Evolutionary conservation across 2,888 invertebrate genomes (phyloP).

Genomic region (Pharmacophagus antenor): DNA sequence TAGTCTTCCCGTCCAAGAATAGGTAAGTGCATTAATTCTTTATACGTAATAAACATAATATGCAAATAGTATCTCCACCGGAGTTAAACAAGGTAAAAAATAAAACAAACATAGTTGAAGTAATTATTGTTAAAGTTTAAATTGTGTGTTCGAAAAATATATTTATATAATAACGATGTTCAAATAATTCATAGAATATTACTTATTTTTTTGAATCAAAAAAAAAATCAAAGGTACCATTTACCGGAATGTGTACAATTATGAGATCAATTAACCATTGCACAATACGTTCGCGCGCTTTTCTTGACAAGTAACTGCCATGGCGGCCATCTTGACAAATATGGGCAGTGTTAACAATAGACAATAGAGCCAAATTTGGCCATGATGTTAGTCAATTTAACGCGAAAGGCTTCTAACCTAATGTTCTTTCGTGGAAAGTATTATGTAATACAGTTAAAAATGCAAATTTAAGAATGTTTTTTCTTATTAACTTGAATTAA

Average conservation of each 20-base stretch:
- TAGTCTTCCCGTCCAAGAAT: no score
- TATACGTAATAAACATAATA: no score
- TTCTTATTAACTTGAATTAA: no score
- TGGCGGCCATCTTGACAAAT: conserved; percentile 28
- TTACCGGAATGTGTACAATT: conserved; percentile 46
- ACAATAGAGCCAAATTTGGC: conserved; percentile 14
- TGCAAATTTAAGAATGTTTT: no score
- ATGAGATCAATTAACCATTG: conserved; percentile 32
- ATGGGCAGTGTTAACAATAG: conserved; percentile 19
- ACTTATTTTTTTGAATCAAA: conserved; percentile 33
- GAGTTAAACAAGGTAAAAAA: no score
- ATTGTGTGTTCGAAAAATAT: no score
- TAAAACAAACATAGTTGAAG: no score
- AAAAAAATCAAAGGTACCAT: conserved; percentile 37
- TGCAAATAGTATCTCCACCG: no score
- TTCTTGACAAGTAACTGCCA: conserved; percentile 25
- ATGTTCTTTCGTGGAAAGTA: no score
- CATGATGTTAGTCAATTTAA: conserved; percentile 16
- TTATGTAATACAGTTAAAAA: no score
- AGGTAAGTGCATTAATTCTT: not conserved
- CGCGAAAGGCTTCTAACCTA: no score
- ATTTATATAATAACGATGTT: not conserved
- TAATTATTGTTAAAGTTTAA: no score
- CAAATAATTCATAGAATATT: conserved; percentile 29
- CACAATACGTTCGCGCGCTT: conserved; percentile 28